These are phyloP conservation scores for Copidosoma floridanum DNA, from an alignment of 1,140 invertebrate genomes.

Conservation along the genomic window DNA sequence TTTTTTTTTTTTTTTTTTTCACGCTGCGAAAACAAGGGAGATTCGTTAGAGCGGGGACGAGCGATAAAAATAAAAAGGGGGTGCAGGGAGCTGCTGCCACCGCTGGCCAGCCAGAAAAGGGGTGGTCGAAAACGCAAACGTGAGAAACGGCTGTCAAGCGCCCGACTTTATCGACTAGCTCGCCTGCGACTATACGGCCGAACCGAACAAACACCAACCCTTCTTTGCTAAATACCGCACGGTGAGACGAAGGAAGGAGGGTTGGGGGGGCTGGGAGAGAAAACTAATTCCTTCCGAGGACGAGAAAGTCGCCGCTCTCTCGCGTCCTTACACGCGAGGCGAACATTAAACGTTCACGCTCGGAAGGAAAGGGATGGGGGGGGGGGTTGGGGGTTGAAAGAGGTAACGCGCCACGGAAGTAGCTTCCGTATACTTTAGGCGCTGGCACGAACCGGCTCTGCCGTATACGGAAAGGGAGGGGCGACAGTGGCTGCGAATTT, in stretches of 20 bases:
- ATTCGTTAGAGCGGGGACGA: too few species aligned
- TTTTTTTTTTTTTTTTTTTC: too few species aligned
- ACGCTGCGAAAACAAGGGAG: too few species aligned
- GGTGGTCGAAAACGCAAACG: background rate
- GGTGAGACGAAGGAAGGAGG: too few species aligned
- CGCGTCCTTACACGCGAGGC: slow-evolving; percentile 28
- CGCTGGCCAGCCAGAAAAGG: too few species aligned
- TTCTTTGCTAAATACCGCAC: too few species aligned
- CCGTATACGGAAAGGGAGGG: too few species aligned
- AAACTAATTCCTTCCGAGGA: slow-evolving; percentile 18
- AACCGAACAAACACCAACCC: background rate
- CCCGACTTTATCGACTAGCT: slow-evolving; percentile 4
- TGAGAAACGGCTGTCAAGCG: slow-evolving; percentile 3
- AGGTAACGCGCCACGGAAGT: slow-evolving; percentile 16
- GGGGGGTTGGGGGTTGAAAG: too few species aligned
- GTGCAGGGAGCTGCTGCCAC: background rate
- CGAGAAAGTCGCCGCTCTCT: slow-evolving; percentile 9
- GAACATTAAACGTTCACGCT: slow-evolving; percentile 29
- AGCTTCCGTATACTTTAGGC: slow-evolving; percentile 26
- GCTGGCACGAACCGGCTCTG: slow-evolving; percentile 16
- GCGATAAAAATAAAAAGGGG: background rate
- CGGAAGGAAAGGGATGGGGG: too few species aligned
- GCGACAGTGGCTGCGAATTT: slow-evolving; percentile 1
- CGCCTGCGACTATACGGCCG: background rate
- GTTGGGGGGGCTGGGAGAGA: background rate